phyloP scores from a whole-genome alignment of 2,888 invertebrate genomes.

The Zygaena filipendulae region DNA sequence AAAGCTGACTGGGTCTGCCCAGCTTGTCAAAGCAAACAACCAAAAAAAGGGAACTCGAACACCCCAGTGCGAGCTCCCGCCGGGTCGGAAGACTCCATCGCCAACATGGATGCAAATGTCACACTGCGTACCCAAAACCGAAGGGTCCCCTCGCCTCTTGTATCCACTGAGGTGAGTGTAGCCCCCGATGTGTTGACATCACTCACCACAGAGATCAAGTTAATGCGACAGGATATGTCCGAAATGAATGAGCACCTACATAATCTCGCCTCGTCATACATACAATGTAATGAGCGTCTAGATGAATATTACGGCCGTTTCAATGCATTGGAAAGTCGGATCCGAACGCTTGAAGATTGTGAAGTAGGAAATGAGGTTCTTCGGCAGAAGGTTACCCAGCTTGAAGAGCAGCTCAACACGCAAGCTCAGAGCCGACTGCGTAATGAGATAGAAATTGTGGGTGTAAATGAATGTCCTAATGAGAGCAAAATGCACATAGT shows the following conservation, averaged over 20 bases:
- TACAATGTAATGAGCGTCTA: constrained; percentile 3
- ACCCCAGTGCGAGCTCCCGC: background rate
- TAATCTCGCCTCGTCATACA: constrained; percentile 1
- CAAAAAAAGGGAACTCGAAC: constrained; percentile 3
- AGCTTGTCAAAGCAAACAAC: constrained; percentile 1
- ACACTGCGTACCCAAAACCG: too few relatives aligned
- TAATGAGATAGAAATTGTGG: constrained; percentile 6
- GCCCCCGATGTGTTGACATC: too few relatives aligned
- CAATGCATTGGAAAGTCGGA: background rate
- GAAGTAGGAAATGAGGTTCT: too few relatives aligned
- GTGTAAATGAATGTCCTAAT: constrained; percentile 3
- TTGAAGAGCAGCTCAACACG: constrained; percentile 1
- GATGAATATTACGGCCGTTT: constrained; percentile 2
- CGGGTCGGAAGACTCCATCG: background rate
- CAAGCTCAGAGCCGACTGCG: constrained; percentile 2
- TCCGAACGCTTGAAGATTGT: constrained; percentile 1
- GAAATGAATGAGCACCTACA: constrained; percentile 1
- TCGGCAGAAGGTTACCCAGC: background rate
- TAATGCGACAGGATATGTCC: constrained; percentile 3
- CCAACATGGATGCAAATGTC: background rate
- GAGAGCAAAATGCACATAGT: constrained; percentile 3
- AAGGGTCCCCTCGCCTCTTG: too few relatives aligned
- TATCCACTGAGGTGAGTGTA: too few relatives aligned
- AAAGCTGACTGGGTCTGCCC: constrained; percentile 1
- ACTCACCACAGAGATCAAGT: constrained; percentile 1